Base-by-base conservation (phyloP, 2,797 vertebrate genomes). In the Glossophaga mutica region DNA sequence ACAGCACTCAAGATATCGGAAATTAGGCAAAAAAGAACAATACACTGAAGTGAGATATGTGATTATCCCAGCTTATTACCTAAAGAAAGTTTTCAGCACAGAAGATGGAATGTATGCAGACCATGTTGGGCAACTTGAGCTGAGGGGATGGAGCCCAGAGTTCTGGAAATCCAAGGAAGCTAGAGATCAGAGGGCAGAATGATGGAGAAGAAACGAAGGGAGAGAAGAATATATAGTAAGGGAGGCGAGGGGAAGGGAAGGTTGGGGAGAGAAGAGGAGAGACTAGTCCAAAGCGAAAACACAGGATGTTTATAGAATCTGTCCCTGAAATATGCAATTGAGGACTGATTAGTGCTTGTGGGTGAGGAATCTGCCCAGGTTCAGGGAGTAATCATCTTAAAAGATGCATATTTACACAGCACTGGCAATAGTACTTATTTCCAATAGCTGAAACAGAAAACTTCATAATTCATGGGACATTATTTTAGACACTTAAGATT, bases 71-170 rank as follows among this genome's bases (percentile, higher is more conserved):
- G 0, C 5, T 92, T 55, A 42, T 8, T 70, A 16, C 4, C 34
- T 22, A 50, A 55, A 67, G 37, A 46, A 62, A 7, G 6, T 76
- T 81, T 77, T 32, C 9, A 44, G 16, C 50, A 1, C 24, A n/a
- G 15, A 67, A 50, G 39, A 46, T 34, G 37, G 22, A 91, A 71
- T 8, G 11, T n/a, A 6, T 9, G 0, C 10, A 39, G 32, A 74
- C 5, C 29, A 7, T 1, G 1, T 1, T 26, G 5, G 34, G 34
- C 19, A 48, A 5, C 57, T 4, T 22, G 16, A 86, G 21, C 6
- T 46, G 55, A 57, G 6, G 24, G 19, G 34, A 70, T 29, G 42
- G 16, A 52, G 34, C 32, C 5, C 18, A 32, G 48, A 48, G 67
- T 59, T 62, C 48, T 94, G 57, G 48, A 79, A 68, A 52, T 16